Conservation (phyloP, 2,113 vertebrate genomes). For the Sander lucioperca region DNA sequence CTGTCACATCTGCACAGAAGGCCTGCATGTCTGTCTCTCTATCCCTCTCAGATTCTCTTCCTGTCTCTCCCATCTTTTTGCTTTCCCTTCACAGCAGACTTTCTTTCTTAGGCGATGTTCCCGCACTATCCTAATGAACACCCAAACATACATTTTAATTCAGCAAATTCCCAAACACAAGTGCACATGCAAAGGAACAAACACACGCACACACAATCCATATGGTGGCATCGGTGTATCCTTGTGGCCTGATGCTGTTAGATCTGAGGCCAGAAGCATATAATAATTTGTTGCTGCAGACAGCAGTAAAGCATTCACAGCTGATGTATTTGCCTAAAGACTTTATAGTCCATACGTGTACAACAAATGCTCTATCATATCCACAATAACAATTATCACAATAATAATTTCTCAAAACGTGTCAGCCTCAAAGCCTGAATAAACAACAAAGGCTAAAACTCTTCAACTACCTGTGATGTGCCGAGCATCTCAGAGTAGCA, state of each 20-base stretch:
- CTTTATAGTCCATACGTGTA: neutral
- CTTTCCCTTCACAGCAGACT: neutral
- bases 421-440: too few relatives aligned
- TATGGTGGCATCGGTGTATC: neutral
- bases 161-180: neutral
- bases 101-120: neutral
- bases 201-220: neutral
- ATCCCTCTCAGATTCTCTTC: neutral
- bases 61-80: neutral
- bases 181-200: neutral
- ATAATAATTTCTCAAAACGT: neutral
- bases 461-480: conserved; percentile 6
- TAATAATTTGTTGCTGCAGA: neutral
- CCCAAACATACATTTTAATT: neutral
- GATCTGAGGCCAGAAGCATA: neutral
- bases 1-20: conserved; percentile 44
- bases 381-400: neutral
- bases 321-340: too few relatives aligned
- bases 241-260: neutral
- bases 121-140: neutral
- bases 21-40: conserved; percentile 5
- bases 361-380: neutral
- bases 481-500: conserved; percentile 18
- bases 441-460: conserved; percentile 1
- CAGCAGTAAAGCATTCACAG: neutral